phyloP scores from a whole-genome alignment of 2,797 vertebrate species.

The Chloroceryle inda region DNA sequence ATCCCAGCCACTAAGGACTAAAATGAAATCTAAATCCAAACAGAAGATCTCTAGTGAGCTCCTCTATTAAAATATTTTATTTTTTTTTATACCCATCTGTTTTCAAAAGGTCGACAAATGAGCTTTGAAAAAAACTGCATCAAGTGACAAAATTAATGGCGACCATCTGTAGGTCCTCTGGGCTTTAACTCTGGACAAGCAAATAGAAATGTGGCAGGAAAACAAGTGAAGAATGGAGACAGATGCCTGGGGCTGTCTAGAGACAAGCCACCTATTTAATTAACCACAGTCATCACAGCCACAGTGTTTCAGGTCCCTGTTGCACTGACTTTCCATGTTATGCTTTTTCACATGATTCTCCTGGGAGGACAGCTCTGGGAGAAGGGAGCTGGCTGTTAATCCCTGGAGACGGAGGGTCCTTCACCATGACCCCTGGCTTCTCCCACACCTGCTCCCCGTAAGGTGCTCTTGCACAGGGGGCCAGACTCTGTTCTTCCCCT shows the following conservation, averaged over 20 bases:
- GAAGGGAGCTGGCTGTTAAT: background rate
- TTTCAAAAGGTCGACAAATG: background rate
- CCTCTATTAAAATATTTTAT: background rate
- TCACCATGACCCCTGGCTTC: background rate
- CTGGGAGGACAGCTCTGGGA: background rate
- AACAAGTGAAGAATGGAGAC: slow-evolving; percentile 29
- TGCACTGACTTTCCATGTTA: background rate
- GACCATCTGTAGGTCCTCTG: slow-evolving; percentile 37
- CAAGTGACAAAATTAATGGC: slow-evolving; percentile 52
- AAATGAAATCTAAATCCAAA: slow-evolving; percentile 35
- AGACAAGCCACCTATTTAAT: slow-evolving; percentile 30
- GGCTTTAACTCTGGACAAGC: slow-evolving; percentile 17
- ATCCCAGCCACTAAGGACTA: background rate
- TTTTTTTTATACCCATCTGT: background rate
- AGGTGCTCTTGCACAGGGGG: background rate
- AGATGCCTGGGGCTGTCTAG: slow-evolving; percentile 37
- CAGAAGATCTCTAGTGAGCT: background rate
- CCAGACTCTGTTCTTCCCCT: background rate
- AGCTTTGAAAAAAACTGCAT: background rate
- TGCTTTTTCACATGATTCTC: background rate
- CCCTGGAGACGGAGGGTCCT: background rate
- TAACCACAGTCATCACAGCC: background rate
- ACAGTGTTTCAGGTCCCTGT: background rate
- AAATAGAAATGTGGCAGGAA: background rate
- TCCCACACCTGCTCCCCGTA: background rate